These are phyloP conservation scores for human (Homo sapiens) DNA, from an alignment of 2,113 vertebrate species.

Conservation along the genomic window GRCh38 chr4:7095501-7096000, in stretches of 20 bases:
- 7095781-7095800: not conserved
- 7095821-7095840: not conserved
- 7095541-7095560: not conserved
- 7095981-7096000: not conserved
- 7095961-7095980: not conserved
- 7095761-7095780: too few species aligned
- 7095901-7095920: not conserved
- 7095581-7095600: not conserved
- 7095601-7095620: too few species aligned
- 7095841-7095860: not conserved
- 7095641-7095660: not conserved
- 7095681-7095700: not conserved
- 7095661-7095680: not conserved
- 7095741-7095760: accelerated
- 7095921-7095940: too few species aligned
- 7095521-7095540: not conserved
- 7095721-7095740: accelerated
- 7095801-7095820: not conserved
- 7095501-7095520: not conserved
- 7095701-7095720: too few species aligned
- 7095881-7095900: not conserved
- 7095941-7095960: not conserved
- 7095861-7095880: not conserved
- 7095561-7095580: not conserved
- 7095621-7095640: not conserved